Conservation (phyloP, 2,797 vertebrate genomes). For the Eulemur albifrons region DNA sequence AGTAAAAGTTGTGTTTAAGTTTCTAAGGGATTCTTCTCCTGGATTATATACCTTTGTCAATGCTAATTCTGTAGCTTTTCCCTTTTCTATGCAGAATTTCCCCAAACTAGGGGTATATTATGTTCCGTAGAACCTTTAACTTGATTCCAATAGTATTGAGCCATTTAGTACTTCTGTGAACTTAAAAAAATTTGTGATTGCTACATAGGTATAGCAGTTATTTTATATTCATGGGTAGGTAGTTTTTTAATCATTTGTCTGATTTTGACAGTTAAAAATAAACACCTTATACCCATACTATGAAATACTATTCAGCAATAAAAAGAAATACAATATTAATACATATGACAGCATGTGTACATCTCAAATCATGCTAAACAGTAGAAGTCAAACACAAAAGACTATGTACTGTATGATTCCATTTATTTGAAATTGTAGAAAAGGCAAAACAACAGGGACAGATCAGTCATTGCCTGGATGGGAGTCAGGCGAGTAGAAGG, state of each 20-base stretch:
- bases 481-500: background rate
- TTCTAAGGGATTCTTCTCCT: background rate
- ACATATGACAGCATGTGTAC: background rate
- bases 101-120: background rate
- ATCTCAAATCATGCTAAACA: background rate
- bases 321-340: background rate
- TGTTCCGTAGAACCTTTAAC: conserved; percentile 4
- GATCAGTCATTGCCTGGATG: background rate
- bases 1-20: background rate
- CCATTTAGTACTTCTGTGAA: conserved; percentile 7
- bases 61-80: background rate
- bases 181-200: background rate
- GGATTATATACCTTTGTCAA: background rate
- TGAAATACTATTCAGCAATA: background rate
- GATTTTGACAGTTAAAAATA: conserved; percentile 21
- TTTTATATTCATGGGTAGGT: background rate
- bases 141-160: background rate
- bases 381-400: background rate
- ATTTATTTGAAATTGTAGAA: background rate
- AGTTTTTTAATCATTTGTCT: background rate
- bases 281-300: background rate
- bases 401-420: background rate
- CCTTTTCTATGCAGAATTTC: background rate
- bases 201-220: background rate
- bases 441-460: background rate